Evolutionary conservation across 2,113 vertebrate genomes (phyloP).

Genomic region (Desmodus rotundus): DNA sequence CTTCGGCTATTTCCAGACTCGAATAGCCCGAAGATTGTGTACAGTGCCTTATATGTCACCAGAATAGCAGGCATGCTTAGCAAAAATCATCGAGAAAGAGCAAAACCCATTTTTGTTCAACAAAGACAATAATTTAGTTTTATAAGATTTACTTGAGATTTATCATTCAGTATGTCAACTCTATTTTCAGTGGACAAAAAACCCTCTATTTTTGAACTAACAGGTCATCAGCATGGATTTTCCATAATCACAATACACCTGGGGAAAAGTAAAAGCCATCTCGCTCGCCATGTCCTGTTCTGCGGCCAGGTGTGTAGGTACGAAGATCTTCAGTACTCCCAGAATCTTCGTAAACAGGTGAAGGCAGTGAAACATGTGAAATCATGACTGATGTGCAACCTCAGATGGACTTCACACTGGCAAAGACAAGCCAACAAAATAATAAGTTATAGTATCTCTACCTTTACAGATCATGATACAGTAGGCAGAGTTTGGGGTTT

Average conservation of each 20-base stretch:
- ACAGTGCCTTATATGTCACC: conserved; percentile 22
- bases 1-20: not conserved
- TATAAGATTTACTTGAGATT: conserved; percentile 8
- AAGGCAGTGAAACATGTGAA: not conserved
- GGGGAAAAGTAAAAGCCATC: not conserved
- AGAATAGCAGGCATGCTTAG: not conserved
- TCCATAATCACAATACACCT: not conserved
- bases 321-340: not conserved
- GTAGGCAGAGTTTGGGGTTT: not conserved
- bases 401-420: not conserved
- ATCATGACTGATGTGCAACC: not conserved
- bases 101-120: not conserved
- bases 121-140: conserved; percentile 7
- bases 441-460: not conserved
- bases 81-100: conserved; percentile 10
- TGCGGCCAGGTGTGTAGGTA: not conserved
- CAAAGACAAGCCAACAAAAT: not conserved
- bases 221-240: not conserved
- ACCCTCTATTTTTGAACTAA: not conserved
- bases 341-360: not conserved
- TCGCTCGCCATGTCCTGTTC: not conserved
- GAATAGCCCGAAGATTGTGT: not conserved
- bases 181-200: not conserved
- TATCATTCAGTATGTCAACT: not conserved
- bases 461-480: not conserved